These are phyloP conservation scores for Euzetes globulus DNA, from an alignment of 2,888 invertebrate species.

Conservation along the genomic window DNA sequence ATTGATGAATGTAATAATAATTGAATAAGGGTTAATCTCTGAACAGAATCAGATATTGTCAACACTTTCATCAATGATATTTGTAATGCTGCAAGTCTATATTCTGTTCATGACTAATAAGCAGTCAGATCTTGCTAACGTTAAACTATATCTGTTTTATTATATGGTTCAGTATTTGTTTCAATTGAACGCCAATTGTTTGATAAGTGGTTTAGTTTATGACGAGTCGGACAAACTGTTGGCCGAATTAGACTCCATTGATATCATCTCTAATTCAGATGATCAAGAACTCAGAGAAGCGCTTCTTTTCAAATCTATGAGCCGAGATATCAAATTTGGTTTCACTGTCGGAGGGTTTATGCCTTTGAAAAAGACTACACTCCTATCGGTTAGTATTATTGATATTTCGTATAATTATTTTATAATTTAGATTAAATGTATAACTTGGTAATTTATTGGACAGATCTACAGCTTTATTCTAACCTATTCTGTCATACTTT, in stretches of 20 bases:
- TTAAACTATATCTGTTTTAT: background rate
- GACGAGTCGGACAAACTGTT: background rate
- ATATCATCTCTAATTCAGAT: background rate
- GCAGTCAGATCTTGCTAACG: background rate
- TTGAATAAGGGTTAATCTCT: no score
- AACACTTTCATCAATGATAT: background rate
- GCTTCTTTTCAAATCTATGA: background rate
- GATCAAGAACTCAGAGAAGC: background rate
- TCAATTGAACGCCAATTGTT: background rate
- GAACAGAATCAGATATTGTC: no score
- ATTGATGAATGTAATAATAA: no score
- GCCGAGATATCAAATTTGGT: background rate
- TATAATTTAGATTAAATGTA: background rate
- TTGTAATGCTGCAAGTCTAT: background rate
- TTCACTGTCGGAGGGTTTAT: slow-evolving; percentile 3
- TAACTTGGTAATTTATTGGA: background rate
- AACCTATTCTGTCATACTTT: background rate
- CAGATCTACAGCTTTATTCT: background rate
- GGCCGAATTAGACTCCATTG: background rate
- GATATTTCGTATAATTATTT: no score
- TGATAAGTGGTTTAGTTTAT: background rate
- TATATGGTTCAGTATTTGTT: background rate
- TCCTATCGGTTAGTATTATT: background rate
- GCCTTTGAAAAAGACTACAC: background rate
- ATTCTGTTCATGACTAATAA: background rate